Evolutionary conservation across 2,797 vertebrate species (phyloP), one percentile per base, ranked within the genome.

Genomic region (Lagorchestes hirsutus): DNA sequence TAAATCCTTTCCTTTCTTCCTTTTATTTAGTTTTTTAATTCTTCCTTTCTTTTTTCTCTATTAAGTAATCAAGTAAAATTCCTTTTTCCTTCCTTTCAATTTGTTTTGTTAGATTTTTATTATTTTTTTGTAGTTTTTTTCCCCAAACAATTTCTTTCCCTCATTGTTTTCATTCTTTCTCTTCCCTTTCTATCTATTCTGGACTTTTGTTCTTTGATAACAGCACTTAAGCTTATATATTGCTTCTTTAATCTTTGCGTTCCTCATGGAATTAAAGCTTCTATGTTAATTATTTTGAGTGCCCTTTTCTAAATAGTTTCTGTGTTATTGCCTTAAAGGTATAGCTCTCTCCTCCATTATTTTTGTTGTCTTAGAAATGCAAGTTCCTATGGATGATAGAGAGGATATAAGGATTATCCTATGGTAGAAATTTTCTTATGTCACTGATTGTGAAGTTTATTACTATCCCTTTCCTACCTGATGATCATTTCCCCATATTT

Each of bases 171-270:
- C 18, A 28, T 54, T 18, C 16, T 54, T 91, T 91, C 27, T 56
- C 57, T n/a, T 90, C 92, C 34, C n/a, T 95, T 94, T 90, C 28
- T 91, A 93, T 46, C 54, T 92, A 56, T 56, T 97, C 91, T 92
- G 52, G 52, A 27, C 9, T 91, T 92, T 94, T 59, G 54, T 96
- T 94, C 90, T 46, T 8, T 92, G 16, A 93, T 56, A 82, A 82
- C 28, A 55, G 62, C 54, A 55, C 4, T 24, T 31, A 67, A 31
- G 34, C 34, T 92, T 93, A 31, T 58, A 40, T 91, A 59, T 46
- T 57, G 56, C 62, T 90, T 54, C 29, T 10, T 52, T 46, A 50
- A 11, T 40, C 27, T 50, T 46, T 55, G n/a, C 28, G 27, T 55
- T 93, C 67, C 31, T 34, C 27, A 54, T 24, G 14, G 27, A 29